These are phyloP conservation scores for Phacellophora camtschatica DNA, from an alignment of 30 jellyfish, hydroid and myxozoan genomes.

Conservation along the genomic window DNA sequence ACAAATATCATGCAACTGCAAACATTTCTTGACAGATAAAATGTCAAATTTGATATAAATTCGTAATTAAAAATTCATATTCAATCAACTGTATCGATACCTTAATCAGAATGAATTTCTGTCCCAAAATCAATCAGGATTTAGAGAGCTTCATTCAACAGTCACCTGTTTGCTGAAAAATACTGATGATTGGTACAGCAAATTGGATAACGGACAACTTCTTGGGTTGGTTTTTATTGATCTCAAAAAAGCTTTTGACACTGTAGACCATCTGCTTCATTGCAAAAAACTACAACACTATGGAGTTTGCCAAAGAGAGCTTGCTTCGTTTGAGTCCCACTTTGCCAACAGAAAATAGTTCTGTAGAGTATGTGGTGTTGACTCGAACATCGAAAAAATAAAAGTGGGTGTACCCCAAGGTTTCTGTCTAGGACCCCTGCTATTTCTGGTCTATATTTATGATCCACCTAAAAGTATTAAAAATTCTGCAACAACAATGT, in stretches of 20 bases:
- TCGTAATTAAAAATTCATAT: no score
- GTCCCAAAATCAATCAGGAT: conserved; percentile 25
- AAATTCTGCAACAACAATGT: neutral
- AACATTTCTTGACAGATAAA: no score
- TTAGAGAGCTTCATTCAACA: conserved; percentile 9
- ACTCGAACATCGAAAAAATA: no score
- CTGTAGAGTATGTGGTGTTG: no score
- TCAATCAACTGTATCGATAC: conserved; percentile 26
- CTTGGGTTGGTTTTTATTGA: neutral
- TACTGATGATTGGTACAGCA: conserved; percentile 43
- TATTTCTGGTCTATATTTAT: neutral
- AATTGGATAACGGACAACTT: conserved; percentile 13
- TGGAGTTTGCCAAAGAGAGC: neutral
- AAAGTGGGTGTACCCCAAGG: conserved; percentile 6
- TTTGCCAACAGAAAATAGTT: no score
- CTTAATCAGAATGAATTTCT: neutral
- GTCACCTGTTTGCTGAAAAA: conserved; percentile 7
- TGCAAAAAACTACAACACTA: neutral
- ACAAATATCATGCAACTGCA: no score
- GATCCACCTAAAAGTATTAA: neutral
- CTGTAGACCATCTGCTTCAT: no score
- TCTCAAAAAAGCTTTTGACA: no score
- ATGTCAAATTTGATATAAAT: no score
- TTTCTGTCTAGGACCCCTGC: neutral
- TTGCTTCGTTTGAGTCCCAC: neutral